phyloP scores from a whole-genome alignment of 2,113 vertebrate genomes.

The Bujurquina vittata region DNA sequence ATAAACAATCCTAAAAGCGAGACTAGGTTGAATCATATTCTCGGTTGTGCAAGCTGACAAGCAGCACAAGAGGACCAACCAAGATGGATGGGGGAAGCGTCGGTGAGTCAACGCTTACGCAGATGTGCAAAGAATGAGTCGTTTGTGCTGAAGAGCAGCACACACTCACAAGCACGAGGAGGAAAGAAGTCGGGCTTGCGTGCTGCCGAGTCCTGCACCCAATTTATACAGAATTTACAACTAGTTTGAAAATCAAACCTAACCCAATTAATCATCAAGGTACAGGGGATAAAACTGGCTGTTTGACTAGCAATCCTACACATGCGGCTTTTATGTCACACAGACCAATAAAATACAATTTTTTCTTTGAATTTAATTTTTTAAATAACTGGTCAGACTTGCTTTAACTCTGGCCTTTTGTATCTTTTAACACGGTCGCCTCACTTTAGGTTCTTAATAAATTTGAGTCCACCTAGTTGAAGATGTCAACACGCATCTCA shows the following conservation, averaged over 20 bases:
- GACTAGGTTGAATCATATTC: background rate
- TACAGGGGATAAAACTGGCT: background rate
- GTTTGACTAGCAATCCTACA: background rate
- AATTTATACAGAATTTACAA: background rate
- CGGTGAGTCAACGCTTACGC: constrained; percentile 12
- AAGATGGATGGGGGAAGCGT: background rate
- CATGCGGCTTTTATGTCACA: background rate
- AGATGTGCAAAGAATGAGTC: constrained; percentile 41
- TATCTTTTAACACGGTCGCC: fast-evolving
- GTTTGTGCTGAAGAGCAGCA: constrained; percentile 36
- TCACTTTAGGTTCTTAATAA: constrained; percentile 1
- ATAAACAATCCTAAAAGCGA: no score
- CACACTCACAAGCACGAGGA: background rate
- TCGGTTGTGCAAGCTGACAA: background rate
- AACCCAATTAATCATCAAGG: background rate
- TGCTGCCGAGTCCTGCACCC: background rate
- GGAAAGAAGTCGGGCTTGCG: constrained; percentile 7
- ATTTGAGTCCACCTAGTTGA: background rate
- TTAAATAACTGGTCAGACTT: background rate
- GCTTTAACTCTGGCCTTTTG: background rate
- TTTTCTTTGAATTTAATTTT: no score
- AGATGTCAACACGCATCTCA: background rate
- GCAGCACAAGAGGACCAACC: constrained; percentile 1
- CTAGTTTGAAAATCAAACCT: background rate
- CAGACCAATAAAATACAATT: background rate